Base-by-base conservation (phyloP, 2,888 invertebrate species). In the Alloplasta piceator region DNA sequence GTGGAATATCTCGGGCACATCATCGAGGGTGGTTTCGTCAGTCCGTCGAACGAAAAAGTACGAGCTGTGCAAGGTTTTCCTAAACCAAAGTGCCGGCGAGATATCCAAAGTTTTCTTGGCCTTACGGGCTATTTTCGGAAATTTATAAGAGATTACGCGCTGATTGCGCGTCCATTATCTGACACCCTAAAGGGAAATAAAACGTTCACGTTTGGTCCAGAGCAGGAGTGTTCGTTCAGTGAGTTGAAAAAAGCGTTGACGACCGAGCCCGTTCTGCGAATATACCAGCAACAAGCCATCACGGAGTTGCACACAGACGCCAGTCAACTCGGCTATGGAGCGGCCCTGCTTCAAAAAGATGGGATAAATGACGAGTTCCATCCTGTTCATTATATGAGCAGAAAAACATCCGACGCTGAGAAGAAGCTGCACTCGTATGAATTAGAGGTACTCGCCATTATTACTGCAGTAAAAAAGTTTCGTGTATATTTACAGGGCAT, bases 51-150 rank as follows among this genome's bases (percentile, higher is more conserved):
- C 4, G 61, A 61, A 9, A 91, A 91, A 67, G 83, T 84, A 0
- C 12, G 82, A 38, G 86, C 87, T 16, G 86, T 90, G 0, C 61
- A 72, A 26, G 72, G 83, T 0, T 89, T 88, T 82, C 88, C 88
- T n/a, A 73, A 78, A 36, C 90, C 89, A 2, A 87, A 10, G 52
- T 85, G 56, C 1, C 26, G 75, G 1, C 87, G 87, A 58, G 82
- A 90, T 41, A 52, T 90, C 5, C 86, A 86, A 76, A 84, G 85
- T 48, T 90, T 90, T 75, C 71, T 91, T 7, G 89, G 89, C 5
- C 64, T 90, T 5, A 87, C 88, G 0, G 87, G 86, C 43, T 89
- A 89, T 82, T 91, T 90, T 70, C 58, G 88, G 16, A 89, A 90
- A 71, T 90, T 89, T 79, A 86, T 91, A 14, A 64, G 63, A 5